Evolutionary conservation across 2,113 vertebrate genomes (phyloP).

Genomic region (Parotia lawesii): DNA sequence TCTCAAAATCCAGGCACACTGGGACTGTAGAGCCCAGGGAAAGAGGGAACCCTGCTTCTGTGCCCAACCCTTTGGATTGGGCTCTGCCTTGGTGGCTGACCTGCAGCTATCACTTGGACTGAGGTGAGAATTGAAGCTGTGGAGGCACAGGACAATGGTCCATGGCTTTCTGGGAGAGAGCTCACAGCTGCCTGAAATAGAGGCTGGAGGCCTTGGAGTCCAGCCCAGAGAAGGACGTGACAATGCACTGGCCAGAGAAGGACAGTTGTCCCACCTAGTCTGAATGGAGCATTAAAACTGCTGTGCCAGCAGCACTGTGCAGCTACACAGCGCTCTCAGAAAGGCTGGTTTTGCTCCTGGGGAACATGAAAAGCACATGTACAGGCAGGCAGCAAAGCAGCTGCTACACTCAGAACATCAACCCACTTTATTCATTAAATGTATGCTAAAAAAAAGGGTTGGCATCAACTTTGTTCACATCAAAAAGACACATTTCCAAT

Average conservation of each 20-base stretch:
- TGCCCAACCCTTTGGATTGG: background rate
- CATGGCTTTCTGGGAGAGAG: background rate
- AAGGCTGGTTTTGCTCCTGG: background rate
- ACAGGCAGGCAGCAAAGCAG: constrained; percentile 4
- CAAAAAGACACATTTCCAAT: background rate
- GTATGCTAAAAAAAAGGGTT: background rate
- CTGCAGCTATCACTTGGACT: rapidly evolving
- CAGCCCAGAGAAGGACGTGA: background rate
- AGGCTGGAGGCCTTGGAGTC: background rate
- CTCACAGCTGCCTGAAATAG: background rate
- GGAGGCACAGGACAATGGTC: background rate
- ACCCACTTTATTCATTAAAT: background rate
- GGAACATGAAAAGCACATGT: background rate
- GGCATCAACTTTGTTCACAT: constrained; percentile 4
- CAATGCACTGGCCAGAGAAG: background rate
- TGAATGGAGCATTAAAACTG: background rate
- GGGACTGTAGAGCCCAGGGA: background rate
- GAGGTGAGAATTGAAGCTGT: background rate
- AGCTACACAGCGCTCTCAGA: rapidly evolving
- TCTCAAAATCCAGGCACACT: background rate
- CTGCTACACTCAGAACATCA: background rate
- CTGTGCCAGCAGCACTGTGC: background rate
- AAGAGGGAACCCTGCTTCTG: background rate
- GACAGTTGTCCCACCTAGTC: background rate
- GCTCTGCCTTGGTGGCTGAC: background rate